Evolutionary conservation across 2,797 vertebrate genomes (phyloP).

Genomic region (Hoplostethus mediterraneus): DNA sequence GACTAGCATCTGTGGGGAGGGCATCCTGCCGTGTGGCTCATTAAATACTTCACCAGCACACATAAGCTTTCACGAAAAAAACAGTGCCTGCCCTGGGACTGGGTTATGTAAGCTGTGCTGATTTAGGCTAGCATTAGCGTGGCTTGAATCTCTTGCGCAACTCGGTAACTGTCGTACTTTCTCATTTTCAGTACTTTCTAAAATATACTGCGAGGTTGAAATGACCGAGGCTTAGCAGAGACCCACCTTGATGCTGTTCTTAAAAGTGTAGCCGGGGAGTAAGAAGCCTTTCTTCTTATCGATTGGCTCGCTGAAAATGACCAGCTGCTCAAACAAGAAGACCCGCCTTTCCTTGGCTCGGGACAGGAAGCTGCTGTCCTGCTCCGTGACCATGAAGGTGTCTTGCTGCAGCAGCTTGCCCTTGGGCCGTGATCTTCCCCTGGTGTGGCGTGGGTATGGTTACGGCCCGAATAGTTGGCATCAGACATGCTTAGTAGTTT

Average conservation of each 20-base stretch:
- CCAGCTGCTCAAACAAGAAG: constrained; percentile 95
- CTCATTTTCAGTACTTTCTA: constrained; percentile 5
- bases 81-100: constrained; percentile 17
- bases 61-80: constrained; percentile 36
- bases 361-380: constrained; percentile 89
- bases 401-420: constrained; percentile 95
- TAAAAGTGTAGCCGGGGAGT: constrained; percentile 91
- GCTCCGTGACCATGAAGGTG: constrained; percentile 91
- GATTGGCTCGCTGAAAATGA: constrained; percentile 94
- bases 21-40: constrained; percentile 41
- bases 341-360: constrained; percentile 90
- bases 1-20: constrained; percentile 60
- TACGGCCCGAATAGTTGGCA: constrained; percentile 23
- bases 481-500: constrained; percentile 34
- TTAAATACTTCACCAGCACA: constrained; percentile 60
- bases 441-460: constrained; percentile 56
- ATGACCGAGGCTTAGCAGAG: background rate
- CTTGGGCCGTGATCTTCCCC: constrained; percentile 95
- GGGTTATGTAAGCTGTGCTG: constrained; percentile 50
- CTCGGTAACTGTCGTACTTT: constrained; percentile 11
- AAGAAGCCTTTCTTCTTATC: constrained; percentile 92
- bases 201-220: constrained; percentile 2
- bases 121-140: constrained; percentile 7
- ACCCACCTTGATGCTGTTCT: constrained; percentile 93
- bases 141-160: constrained; percentile 47